These are phyloP conservation scores for Machaerirhynchus nigripectus DNA, from an alignment of 2,113 vertebrate species.

Conservation along the genomic window DNA sequence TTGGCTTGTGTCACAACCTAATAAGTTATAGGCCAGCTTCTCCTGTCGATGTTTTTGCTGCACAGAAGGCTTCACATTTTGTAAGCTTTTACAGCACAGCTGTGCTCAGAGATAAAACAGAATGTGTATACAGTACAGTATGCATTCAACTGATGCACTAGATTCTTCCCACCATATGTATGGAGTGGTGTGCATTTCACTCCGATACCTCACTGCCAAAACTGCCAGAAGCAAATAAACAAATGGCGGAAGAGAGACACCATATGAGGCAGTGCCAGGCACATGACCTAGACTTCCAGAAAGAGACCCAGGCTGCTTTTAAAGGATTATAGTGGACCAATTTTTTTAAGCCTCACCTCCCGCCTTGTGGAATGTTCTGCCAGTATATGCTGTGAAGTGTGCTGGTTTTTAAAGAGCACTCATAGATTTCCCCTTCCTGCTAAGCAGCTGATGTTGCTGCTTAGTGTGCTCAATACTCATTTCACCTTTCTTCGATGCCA, in stretches of 20 bases:
- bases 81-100: constrained; percentile 80
- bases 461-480: background rate
- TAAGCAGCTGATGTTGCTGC: background rate
- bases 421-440: background rate
- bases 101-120: constrained; percentile 79
- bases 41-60: constrained; percentile 74
- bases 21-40: constrained; percentile 74
- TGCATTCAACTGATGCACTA: constrained; percentile 73
- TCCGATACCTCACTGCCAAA: constrained; percentile 68
- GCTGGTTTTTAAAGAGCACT: background rate
- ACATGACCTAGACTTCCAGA: constrained; percentile 35
- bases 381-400: background rate
- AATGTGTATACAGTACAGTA: constrained; percentile 79
- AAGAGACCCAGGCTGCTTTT: constrained; percentile 26
- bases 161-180: constrained; percentile 77
- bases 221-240: constrained; percentile 75
- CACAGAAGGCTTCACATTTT: constrained; percentile 79
- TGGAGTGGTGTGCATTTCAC: constrained; percentile 74
- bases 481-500: background rate
- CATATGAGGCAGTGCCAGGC: constrained; percentile 36
- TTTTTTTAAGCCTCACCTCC: background rate
- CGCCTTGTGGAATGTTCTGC: background rate
- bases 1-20: constrained; percentile 71
- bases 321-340: background rate
- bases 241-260: constrained; percentile 63